Base-by-base conservation (phyloP, 2,113 vertebrate species). In the Cheilinus undulatus region DNA sequence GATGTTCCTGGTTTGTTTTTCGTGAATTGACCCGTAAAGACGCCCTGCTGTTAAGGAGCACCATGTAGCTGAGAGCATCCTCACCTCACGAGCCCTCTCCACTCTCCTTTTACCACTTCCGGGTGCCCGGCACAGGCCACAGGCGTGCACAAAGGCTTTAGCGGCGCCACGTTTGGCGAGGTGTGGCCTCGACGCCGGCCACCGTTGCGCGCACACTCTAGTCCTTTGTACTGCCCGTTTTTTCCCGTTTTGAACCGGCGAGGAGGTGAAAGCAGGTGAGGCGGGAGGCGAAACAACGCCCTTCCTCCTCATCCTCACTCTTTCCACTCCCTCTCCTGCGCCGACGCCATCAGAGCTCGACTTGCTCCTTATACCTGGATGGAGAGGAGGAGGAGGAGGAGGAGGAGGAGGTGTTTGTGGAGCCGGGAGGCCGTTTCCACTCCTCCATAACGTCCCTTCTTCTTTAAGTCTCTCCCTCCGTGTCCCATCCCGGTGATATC, bases 181-280 rank as follows among this genome's bases (percentile, higher is more conserved):
- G 89, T 90, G 90, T 89, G 87, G 90, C 81, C 84, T 69, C 45
- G 59, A 62, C 57, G 72, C 76, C 85, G 73, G 73, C 70, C 86
- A 81, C 61, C 68, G 54, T 50, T 72, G 78, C 68, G 67, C 81
- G 76, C 69, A 62, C 57, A 63, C 78, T 89, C 86, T 86, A 82
- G 93, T 93, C 89, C 92, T 93, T 93, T 91, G 92, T 90, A 91
- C 71, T 85, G 78, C 70, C 67, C 75, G 86, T 66, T 89, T 90
- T 69, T 89, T 86, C 19, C 81, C 88, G 60, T 66, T 76, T 32
- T 73, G 89, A 82, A 82, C 79, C 69, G 72, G 80, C 72, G 77
- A 69, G 11, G 56, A 82, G 76, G 73, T 80, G 85, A 84, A 78
- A 83, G 79, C 82, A 76, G 83, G 76, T 82, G 83, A 70, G 61